Conservation (phyloP, 2,888 invertebrate species). For the Stenolophus ochropezus region DNA sequence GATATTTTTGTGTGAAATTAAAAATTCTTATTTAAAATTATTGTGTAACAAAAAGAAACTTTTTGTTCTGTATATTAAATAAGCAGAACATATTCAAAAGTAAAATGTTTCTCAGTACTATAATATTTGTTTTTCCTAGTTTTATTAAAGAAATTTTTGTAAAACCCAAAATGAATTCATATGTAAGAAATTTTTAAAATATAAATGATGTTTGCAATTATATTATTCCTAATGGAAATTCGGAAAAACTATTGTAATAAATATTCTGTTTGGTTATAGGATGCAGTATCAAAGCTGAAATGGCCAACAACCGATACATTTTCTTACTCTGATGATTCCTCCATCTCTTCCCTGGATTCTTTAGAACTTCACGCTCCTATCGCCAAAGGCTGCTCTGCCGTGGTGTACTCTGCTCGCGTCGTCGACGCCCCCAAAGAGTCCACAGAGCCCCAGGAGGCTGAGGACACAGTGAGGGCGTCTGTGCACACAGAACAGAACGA, state of each 20-base stretch:
- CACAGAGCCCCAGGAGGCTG: slow-evolving; percentile 59
- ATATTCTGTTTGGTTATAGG: slow-evolving; percentile 72
- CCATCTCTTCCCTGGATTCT: slow-evolving; percentile 70
- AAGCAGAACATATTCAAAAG: background rate
- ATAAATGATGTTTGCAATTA: background rate
- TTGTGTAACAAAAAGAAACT: background rate
- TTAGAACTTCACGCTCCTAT: slow-evolving; percentile 82
- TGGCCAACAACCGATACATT: slow-evolving; percentile 74
- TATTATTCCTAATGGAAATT: no score
- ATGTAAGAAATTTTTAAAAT: background rate
- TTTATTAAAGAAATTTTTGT: background rate
- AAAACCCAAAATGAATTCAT: background rate
- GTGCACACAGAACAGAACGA: slow-evolving; percentile 1
- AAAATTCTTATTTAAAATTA: no score
- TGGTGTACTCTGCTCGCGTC: slow-evolving; percentile 83
- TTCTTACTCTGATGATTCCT: slow-evolving; percentile 68
- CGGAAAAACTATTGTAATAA: no score
- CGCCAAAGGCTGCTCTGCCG: slow-evolving; percentile 88
- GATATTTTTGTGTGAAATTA: no score
- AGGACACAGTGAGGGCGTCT: slow-evolving; percentile 8
- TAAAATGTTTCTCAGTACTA: background rate
- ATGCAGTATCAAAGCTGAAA: slow-evolving; percentile 77
- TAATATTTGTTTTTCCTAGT: background rate
- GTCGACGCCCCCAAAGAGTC: slow-evolving; percentile 67
- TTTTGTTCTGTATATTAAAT: background rate